Evolutionary conservation across 2,888 invertebrate species (phyloP).

Genomic region (Tribolium freemani): DNA sequence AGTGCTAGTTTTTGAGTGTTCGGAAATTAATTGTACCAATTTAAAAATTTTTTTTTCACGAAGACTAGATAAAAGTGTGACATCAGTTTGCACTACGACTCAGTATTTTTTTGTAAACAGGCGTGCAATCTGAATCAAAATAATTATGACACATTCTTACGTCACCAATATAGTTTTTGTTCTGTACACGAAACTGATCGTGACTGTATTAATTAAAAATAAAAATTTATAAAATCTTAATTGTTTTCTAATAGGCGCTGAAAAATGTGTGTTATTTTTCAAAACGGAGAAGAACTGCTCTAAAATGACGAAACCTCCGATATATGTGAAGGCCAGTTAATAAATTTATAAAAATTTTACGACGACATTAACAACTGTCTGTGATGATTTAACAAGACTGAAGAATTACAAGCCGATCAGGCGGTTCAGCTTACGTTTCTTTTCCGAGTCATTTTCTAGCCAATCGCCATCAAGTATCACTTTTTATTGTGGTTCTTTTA

Average conservation of each 20-base stretch:
- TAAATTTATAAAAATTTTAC: slow-evolving; percentile 16
- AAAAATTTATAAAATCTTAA: not conserved
- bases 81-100: too few species aligned
- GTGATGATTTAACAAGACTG: slow-evolving; percentile 9
- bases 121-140: too few species aligned
- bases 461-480: slow-evolving; percentile 13
- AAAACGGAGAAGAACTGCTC: not conserved
- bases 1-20: too few species aligned
- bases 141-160: not conserved
- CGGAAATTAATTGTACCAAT: too few species aligned
- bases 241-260: not conserved
- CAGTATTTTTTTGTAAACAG: too few species aligned
- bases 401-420: not conserved
- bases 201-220: not conserved
- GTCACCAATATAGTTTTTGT: not conserved
- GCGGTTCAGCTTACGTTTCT: not conserved
- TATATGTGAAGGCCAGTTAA: slow-evolving; percentile 22
- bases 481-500: slow-evolving; percentile 36
- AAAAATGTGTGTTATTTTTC: not conserved
- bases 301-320: slow-evolving; percentile 14
- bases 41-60: too few species aligned
- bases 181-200: not conserved
- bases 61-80: too few species aligned
- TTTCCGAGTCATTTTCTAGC: not conserved
- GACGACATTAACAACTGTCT: slow-evolving; percentile 11